These are phyloP conservation scores for Hesperophylax magnus DNA, from an alignment of 1,140 invertebrate genomes.

Conservation along the genomic window DNA sequence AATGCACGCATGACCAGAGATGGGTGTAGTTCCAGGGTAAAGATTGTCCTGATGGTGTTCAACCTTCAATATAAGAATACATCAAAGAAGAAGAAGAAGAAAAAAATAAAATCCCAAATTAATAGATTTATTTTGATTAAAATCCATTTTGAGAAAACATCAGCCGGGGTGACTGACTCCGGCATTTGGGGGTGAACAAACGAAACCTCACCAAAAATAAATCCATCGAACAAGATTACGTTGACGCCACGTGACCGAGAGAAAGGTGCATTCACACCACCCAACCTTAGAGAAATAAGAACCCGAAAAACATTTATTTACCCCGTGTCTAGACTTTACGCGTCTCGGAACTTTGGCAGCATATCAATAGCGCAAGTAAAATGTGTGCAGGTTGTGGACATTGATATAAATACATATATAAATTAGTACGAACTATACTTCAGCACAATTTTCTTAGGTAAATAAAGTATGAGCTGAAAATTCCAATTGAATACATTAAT, in stretches of 20 bases:
- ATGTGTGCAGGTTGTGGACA: neutral
- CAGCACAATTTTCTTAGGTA: too few species aligned
- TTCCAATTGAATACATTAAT: too few species aligned
- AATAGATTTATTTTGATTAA: neutral
- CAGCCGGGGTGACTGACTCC: neutral
- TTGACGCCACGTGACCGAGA: slow-evolving; percentile 20
- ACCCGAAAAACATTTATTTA: neutral
- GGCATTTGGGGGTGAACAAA: neutral
- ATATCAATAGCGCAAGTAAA: neutral
- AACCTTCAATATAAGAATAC: too few species aligned
- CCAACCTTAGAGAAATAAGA: neutral
- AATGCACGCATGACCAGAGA: too few species aligned
- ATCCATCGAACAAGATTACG: slow-evolving; percentile 12
- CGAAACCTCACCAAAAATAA: slow-evolving; percentile 1
- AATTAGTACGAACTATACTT: too few species aligned
- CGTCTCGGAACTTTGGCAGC: neutral
- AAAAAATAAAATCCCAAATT: too few species aligned
- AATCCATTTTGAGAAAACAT: neutral
- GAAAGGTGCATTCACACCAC: neutral
- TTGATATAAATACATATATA: too few species aligned
- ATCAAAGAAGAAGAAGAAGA: too few species aligned
- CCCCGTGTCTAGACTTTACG: slow-evolving; percentile 4
- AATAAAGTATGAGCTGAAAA: too few species aligned
- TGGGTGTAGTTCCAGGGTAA: too few species aligned
- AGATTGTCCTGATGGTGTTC: too few species aligned